Evolutionary conservation across 2,113 vertebrate species (phyloP).

Genomic region (Rhinopomastus cyanomelas): DNA sequence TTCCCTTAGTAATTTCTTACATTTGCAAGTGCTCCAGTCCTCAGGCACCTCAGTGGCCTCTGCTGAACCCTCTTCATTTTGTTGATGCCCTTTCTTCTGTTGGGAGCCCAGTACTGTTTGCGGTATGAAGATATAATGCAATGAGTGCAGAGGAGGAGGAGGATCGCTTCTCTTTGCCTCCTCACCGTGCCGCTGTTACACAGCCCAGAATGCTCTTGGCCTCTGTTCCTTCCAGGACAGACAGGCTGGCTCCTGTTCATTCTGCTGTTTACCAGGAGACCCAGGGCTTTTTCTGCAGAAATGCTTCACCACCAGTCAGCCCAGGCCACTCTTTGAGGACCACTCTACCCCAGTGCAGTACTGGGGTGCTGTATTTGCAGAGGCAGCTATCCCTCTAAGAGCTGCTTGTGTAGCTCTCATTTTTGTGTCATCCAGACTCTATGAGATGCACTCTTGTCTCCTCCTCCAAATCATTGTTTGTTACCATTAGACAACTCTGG

Average conservation of each 20-base stretch:
- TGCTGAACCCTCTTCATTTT: background rate
- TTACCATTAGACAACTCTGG: background rate
- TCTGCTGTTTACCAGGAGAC: background rate
- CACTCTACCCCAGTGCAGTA: background rate
- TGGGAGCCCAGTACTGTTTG: background rate
- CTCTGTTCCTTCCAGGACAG: background rate
- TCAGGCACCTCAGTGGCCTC: background rate
- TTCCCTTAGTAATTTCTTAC: background rate
- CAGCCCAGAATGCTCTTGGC: background rate
- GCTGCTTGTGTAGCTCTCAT: rapidly evolving
- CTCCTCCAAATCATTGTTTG: background rate
- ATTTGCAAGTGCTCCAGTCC: background rate
- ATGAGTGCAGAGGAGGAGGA: background rate
- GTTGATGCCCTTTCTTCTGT: background rate
- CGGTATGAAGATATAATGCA: rapidly evolving
- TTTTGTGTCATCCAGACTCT: background rate
- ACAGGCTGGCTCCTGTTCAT: background rate
- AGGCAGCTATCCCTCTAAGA: background rate
- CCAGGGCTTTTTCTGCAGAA: background rate
- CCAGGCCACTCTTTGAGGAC: background rate
- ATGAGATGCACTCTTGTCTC: background rate
- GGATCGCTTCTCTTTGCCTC: background rate
- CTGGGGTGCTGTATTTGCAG: background rate
- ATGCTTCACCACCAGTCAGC: background rate
- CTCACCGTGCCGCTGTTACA: conserved; percentile 19